phyloP scores from a whole-genome alignment of 2,888 invertebrate species.

The Osmoderma eremita region DNA sequence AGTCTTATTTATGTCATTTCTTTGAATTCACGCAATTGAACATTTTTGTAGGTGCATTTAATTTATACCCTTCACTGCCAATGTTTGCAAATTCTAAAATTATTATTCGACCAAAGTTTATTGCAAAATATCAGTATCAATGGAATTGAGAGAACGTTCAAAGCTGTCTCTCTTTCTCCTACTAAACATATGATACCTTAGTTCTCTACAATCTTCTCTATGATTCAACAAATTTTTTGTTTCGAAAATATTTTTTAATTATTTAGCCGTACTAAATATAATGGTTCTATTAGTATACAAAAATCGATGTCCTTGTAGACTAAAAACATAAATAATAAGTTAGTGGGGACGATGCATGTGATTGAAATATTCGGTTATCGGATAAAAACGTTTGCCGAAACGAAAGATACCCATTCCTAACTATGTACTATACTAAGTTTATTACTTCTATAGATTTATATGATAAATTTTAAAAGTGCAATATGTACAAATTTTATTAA shows the following conservation, averaged over 20 bases:
- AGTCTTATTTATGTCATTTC: too few species aligned
- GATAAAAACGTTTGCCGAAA: constrained; percentile 40
- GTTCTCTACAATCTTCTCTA: constrained; percentile 2
- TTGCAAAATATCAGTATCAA: too few species aligned
- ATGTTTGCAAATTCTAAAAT: too few species aligned
- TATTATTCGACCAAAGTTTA: too few species aligned
- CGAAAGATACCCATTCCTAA: constrained; percentile 45
- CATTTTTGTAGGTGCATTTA: too few species aligned
- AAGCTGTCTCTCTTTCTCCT: too few species aligned
- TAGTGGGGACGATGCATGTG: constrained; percentile 5
- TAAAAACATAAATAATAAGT: constrained; percentile 24
- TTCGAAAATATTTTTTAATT: constrained; percentile 1
- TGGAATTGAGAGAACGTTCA: too few species aligned
- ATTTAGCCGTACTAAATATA: constrained; percentile 7
- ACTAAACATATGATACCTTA: too few species aligned
- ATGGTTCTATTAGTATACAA: constrained; percentile 13
- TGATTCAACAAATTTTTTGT: background rate
- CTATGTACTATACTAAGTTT: constrained; percentile 36
- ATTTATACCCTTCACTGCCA: too few species aligned
- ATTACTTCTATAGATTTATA: constrained; percentile 41
- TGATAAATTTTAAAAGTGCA: constrained; percentile 67
- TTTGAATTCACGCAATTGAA: too few species aligned
- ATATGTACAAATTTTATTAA: constrained; percentile 78
- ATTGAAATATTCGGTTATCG: constrained; percentile 1
- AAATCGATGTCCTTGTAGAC: constrained; percentile 16